A percentile compares a stretch with the other conserved stretches of the same genome.
Evolutionary conservation across 2,797 vertebrate species (phyloP).

Genomic region (Melanotaenia trifasciata): DNA sequence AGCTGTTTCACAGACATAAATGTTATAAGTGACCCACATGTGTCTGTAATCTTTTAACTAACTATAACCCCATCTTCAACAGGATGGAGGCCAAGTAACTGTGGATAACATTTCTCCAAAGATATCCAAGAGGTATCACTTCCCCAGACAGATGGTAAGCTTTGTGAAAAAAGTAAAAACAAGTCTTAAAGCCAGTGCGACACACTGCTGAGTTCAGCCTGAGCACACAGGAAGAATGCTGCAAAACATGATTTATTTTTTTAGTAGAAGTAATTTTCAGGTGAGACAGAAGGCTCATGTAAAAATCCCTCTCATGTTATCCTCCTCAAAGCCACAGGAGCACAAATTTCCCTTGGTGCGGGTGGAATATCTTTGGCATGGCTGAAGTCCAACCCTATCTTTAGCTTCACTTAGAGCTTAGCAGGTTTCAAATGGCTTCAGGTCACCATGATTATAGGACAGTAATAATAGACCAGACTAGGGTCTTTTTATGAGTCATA

Average conservation of each 20-base stretch:
- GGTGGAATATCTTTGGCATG: constrained; percentile 40
- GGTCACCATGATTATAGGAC: constrained; percentile 66
- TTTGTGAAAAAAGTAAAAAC: neutral
- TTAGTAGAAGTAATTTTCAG: neutral
- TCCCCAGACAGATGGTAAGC: constrained; percentile 80
- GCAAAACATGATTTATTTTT: neutral
- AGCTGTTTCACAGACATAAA: neutral
- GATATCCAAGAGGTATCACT: constrained; percentile 73
- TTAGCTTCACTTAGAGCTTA: constrained; percentile 48
- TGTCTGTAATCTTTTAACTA: constrained; percentile 16
- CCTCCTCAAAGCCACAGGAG: constrained; percentile 24
- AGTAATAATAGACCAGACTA: constrained; percentile 71
- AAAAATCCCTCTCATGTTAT: constrained; percentile 6
- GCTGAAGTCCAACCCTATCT: constrained; percentile 59
- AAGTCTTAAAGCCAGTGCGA: neutral
- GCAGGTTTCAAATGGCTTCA: constrained; percentile 61
- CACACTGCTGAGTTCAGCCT: neutral
- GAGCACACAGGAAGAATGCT: neutral
- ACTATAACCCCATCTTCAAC: constrained; percentile 44
- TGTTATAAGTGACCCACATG: neutral
- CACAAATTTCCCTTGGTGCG: constrained; percentile 36
- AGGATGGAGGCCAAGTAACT: constrained; percentile 73
- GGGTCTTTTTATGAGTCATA: constrained; percentile 63
- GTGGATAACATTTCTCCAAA: constrained; percentile 75
- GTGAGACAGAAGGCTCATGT: neutral